Evolutionary conservation across 2,113 vertebrate species (phyloP).

Genomic region (Coptodon bakossiorum): DNA sequence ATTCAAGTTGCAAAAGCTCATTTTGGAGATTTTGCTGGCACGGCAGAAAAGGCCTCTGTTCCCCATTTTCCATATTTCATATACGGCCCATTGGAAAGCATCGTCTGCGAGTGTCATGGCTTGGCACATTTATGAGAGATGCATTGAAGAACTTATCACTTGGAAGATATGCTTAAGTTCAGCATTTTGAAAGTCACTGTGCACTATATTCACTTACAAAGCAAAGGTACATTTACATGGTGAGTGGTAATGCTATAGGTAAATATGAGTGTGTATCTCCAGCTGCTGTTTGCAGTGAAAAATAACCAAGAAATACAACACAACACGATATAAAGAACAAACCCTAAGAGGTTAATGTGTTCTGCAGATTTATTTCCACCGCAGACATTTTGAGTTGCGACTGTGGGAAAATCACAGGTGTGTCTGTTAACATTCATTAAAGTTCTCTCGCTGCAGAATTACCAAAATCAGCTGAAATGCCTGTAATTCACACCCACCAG

Average conservation of each 20-base stretch:
- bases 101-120: conserved; percentile 43
- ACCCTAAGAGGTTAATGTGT: neutral
- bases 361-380: neutral
- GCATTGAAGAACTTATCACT: conserved; percentile 28
- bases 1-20: conserved; percentile 60
- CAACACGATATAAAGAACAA: neutral
- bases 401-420: neutral
- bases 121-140: conserved; percentile 48
- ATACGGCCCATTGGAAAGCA: conserved; percentile 60
- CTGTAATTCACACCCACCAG: neutral
- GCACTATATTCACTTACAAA: neutral
- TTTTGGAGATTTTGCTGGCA: conserved; percentile 62
- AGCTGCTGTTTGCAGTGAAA: neutral
- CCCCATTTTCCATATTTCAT: conserved; percentile 65
- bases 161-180: conserved; percentile 41
- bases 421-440: neutral
- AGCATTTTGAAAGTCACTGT: conserved; percentile 34
- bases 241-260: neutral
- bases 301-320: neutral
- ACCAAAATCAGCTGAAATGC: neutral
- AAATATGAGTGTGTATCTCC: neutral
- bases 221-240: neutral
- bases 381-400: neutral
- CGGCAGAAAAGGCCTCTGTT: conserved; percentile 53
- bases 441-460: neutral